Evolutionary conservation across 2,888 invertebrate species (phyloP), one percentile per base, ranked within the genome.

Genomic region (Laothoe populi): DNA sequence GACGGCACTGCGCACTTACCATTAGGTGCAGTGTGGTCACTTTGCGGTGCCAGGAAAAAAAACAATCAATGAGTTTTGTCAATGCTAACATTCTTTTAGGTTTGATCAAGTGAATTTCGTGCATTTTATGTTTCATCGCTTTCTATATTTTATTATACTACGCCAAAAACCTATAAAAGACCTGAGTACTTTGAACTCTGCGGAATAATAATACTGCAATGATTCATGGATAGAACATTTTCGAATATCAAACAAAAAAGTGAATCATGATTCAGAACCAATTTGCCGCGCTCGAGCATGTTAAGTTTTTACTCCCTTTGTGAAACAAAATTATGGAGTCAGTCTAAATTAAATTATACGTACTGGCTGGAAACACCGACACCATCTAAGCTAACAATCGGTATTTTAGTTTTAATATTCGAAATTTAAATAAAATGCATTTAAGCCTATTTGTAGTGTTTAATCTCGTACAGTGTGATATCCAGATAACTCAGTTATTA

Each of bases 241-340:
- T 53, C 10, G 35, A 35, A 53, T 11, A 35, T 35, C 35, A 31
- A 53, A 53, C 53, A 53, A 53, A 53, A 53, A 53, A 53, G 53
- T 31, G 1, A 19, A 19, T 19, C 35, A 11, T 53, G 53, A 53
- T 53, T 53, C 53, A 53, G 35, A 53, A 10, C 26, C 10, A 31
- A 53, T 53, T 53, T 19, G 35, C 53, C 19, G 35, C 53, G 31
- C 35, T 53, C 31, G 8, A 38, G 11, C 4, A 26, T 13, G n/a
- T 8, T 16, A 11, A 3, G 16, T 53, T 35, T 53, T 53, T 53
- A 19, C 31, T 35, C 31, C 13, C 7, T 35, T 31, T 35, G 19
- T 0, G 11, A 53, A 35, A 31, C 19, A 8, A 0, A 35, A 53
- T 16, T 19, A 31, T 26, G 16, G 16, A 53, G 19, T 16, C 35